These are phyloP conservation scores for Drosophila auraria DNA, from an alignment of 1,140 invertebrate species.

Conservation along the genomic window DNA sequence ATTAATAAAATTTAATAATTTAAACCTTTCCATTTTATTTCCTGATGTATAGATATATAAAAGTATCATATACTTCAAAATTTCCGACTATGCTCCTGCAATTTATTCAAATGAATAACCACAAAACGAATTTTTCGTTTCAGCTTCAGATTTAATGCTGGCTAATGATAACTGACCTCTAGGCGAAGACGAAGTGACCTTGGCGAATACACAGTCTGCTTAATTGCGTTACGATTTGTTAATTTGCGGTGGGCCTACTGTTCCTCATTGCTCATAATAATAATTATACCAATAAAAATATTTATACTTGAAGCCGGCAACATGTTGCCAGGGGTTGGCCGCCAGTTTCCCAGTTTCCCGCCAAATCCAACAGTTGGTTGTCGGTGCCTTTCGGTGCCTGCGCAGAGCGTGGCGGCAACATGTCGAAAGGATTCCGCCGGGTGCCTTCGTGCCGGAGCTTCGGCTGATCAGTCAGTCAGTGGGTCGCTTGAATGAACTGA, in stretches of 20 bases:
- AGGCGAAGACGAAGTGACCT: conserved; percentile 51
- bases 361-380: conserved; percentile 55
- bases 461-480: conserved; percentile 70
- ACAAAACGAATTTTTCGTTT: conserved; percentile 12
- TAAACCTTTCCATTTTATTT: too few relatives aligned
- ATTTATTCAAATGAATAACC: not conserved
- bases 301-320: conserved; percentile 12
- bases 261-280: conserved; percentile 43
- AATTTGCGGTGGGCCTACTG: conserved; percentile 39
- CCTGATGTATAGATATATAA: too few relatives aligned
- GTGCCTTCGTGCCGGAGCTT: conserved; percentile 37
- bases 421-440: conserved; percentile 27
- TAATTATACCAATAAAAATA: conserved; percentile 7
- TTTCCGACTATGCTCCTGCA: too few relatives aligned
- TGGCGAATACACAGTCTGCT: conserved; percentile 54
- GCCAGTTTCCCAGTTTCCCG: conserved; percentile 37
- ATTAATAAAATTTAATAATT: too few relatives aligned
- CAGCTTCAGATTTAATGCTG: conserved; percentile 30
- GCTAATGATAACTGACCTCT: conserved; percentile 57
- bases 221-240: conserved; percentile 76
- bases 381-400: conserved; percentile 36
- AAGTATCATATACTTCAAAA: too few relatives aligned
- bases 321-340: conserved; percentile 45
- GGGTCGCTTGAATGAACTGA: conserved; percentile 7
- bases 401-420: conserved; percentile 56